Percentiles rank a stretch among this genome's conserved stretches.
These are phyloP conservation scores for Mizuhopecten yessoensis DNA, from an alignment of 1,140 invertebrate species.

Conservation along the genomic window DNA sequence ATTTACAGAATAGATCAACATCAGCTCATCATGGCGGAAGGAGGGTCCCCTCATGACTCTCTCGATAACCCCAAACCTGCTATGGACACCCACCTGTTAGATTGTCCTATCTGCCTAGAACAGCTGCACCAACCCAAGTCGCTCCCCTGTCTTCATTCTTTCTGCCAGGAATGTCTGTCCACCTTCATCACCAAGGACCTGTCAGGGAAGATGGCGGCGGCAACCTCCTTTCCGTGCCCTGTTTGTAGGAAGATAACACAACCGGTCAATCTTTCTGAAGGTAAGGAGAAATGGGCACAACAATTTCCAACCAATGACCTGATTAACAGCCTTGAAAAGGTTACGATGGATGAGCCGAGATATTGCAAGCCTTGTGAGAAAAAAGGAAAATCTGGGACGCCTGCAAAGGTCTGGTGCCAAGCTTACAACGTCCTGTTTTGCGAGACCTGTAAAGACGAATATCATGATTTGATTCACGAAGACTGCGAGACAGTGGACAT, in stretches of 20 bases:
- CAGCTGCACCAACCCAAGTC: neutral
- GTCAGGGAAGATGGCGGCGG: neutral
- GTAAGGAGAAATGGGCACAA: neutral
- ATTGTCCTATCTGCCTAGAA: neutral
- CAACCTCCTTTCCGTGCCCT: neutral
- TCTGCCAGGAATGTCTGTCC: conserved; percentile 15
- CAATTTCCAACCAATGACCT: neutral
- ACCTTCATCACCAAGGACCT: neutral
- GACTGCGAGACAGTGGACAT: neutral
- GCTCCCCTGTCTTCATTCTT: neutral
- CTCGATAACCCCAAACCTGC: neutral
- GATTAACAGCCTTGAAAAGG: neutral
- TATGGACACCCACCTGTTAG: neutral
- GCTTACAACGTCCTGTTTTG: neutral
- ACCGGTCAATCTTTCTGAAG: neutral
- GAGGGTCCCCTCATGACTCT: neutral
- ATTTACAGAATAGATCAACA: too few species aligned
- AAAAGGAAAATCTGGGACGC: neutral
- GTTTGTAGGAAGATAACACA: neutral
- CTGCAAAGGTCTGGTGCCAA: neutral
- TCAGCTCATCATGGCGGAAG: too few species aligned
- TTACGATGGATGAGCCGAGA: neutral
- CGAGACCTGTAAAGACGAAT: neutral
- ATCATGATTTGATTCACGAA: neutral
- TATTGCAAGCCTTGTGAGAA: neutral